Base-by-base conservation (phyloP, 1,140 invertebrate species). In the Cepaea nemoralis region DNA sequence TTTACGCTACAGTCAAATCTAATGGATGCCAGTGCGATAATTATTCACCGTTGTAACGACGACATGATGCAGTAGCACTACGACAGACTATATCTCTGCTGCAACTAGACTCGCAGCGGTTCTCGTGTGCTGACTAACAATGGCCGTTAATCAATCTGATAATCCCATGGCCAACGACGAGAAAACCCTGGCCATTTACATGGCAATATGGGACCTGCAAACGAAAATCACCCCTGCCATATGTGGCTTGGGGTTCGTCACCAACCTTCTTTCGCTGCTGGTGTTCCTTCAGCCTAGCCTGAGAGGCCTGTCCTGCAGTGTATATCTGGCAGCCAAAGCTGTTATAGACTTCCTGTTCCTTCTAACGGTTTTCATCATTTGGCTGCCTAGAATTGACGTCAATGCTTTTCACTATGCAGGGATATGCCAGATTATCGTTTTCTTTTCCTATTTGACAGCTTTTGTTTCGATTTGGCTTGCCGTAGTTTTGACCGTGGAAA, bases 391-490 rank as follows among this genome's bases (percentile, higher is more conserved):
- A 12, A 33, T 78, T 1, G 8, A 78, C 16, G 35, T 78, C 5
- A 10, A 45, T 3, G 31, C 35, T 16, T 66, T 78, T 45, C 16
- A 78, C 59, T 39, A 45, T 8, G 33, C 82, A 16, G 88, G 85
- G 16, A 80, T 85, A 24, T 90, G 89, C 76, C 88, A 90, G 76
- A 69, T 85, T 14, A 77, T 86, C 12, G 77, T 89, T 35, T 90
- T 87, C 70, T 35, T 86, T 24, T 85, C 85, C 3, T 88, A 87
- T 77, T 83, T 88, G 3, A 86, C 83, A 73, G 84, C 84, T 19
- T 90, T 87, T 77, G 77, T 90, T 19, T 89, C 87, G 42, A 87
- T 89, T n/a, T 90, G 89, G 89, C 83, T 89, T 55, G 87, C 88
- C 0, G 89, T 84, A 10, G 63, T 82, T 3, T 40, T 84, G 14